These are phyloP conservation scores for Limnephilus marmoratus DNA, from an alignment of 2,888 invertebrate genomes.

Conservation along the genomic window DNA sequence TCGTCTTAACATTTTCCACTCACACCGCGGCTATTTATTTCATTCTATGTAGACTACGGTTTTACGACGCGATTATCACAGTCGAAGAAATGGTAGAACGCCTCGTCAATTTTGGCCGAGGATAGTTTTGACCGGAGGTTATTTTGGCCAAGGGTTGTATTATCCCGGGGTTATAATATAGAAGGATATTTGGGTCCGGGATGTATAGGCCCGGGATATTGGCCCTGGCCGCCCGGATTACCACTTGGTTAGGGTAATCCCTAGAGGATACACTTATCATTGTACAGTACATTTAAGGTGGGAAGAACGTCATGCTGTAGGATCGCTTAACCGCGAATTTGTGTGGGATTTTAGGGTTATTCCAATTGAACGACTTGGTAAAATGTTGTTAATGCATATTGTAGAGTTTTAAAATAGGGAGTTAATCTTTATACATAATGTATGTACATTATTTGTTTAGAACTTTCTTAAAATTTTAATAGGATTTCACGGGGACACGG, in stretches of 20 bases:
- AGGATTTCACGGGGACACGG: no score
- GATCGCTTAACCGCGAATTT: not conserved
- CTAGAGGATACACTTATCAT: not conserved
- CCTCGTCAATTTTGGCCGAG: not conserved
- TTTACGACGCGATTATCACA: conserved; percentile 32
- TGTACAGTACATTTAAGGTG: not conserved
- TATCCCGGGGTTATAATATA: not conserved
- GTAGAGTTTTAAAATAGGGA: no score
- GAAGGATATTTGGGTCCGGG: not conserved
- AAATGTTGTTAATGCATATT: not conserved
- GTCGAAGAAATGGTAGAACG: conserved; percentile 22
- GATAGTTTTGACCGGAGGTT: not conserved
- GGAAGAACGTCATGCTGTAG: not conserved
- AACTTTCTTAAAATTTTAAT: no score
- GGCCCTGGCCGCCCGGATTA: not conserved
- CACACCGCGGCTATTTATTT: conserved; percentile 19
- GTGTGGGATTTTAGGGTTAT: not conserved
- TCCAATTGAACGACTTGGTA: not conserved
- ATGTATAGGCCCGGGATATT: not conserved
- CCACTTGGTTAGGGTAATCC: not conserved
- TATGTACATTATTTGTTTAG: no score
- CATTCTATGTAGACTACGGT: conserved; percentile 18
- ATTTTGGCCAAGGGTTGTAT: not conserved
- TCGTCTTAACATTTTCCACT: conserved; percentile 6
- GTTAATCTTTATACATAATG: no score